Evolutionary conservation across 2,113 vertebrate species (phyloP).

Genomic region (Larimichthys polyactis): DNA sequence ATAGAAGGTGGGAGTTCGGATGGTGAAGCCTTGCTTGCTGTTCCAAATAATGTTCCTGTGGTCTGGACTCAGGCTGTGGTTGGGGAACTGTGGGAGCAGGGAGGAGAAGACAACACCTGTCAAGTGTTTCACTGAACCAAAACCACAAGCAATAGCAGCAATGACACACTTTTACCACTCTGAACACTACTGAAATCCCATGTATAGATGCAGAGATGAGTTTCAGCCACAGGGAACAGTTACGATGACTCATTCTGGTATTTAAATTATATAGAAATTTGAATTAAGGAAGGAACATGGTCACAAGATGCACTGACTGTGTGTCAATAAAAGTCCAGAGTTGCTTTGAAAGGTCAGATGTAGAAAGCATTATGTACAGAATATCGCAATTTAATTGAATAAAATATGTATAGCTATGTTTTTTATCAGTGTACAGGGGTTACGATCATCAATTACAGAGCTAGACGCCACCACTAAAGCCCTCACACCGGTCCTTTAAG

Average conservation of each 20-base stretch:
- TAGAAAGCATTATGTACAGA: no score
- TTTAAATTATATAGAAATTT: neutral
- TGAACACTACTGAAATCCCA: neutral
- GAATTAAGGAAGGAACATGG: neutral
- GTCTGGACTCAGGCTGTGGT: slow-evolving; percentile 81
- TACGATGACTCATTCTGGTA: neutral
- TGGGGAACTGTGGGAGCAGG: slow-evolving; percentile 82
- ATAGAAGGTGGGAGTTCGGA: slow-evolving; percentile 87
- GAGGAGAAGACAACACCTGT: slow-evolving; percentile 39
- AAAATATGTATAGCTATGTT: no score
- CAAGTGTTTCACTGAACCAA: neutral
- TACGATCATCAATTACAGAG: no score
- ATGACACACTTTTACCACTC: neutral
- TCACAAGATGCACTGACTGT: neutral
- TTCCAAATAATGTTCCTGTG: slow-evolving; percentile 92
- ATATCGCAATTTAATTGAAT: neutral
- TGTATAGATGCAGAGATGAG: neutral
- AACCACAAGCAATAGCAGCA: neutral
- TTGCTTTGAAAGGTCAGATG: no score
- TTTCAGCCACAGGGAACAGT: neutral
- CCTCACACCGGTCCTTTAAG: no score
- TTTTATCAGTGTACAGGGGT: no score
- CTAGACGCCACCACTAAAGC: no score
- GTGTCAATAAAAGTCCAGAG: neutral
- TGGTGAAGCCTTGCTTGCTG: slow-evolving; percentile 90